Conservation (phyloP, 2,888 invertebrate genomes). For the Oxycera nigricornis region DNA sequence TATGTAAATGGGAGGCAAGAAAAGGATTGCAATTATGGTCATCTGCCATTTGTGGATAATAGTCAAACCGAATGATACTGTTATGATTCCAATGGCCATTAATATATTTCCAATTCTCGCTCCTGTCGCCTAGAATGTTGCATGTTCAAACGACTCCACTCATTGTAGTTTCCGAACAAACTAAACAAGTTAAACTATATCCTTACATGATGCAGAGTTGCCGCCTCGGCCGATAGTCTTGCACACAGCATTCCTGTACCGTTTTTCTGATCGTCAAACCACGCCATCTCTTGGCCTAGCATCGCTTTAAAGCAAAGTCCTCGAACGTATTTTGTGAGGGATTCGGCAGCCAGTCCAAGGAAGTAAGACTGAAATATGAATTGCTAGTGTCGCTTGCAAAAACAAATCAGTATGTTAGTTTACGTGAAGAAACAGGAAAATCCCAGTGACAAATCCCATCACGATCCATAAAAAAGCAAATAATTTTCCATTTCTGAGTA, state of each 20-base stretch:
- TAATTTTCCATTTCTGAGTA: conserved; percentile 66
- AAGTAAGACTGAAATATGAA: conserved; percentile 62
- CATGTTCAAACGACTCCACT: background rate
- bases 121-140: conserved; percentile 65
- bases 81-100: conserved; percentile 68
- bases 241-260: conserved; percentile 71
- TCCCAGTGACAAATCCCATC: conserved; percentile 67
- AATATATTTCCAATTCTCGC: conserved; percentile 69
- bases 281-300: conserved; percentile 72
- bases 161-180: background rate
- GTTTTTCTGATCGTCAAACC: conserved; percentile 70
- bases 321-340: conserved; percentile 68
- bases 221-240: conserved; percentile 70
- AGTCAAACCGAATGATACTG: conserved; percentile 57
- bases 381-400: conserved; percentile 54
- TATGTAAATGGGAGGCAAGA: conserved; percentile 68
- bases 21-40: conserved; percentile 68
- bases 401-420: background rate
- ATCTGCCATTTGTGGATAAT: conserved; percentile 70
- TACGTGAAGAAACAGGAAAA: conserved; percentile 1
- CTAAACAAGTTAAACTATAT: background rate
- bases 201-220: conserved; percentile 68
- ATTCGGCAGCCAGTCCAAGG: conserved; percentile 75
- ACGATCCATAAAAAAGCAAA: conserved; percentile 71
- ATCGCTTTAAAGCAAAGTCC: conserved; percentile 66